Base-by-base conservation (phyloP, 2,113 vertebrate genomes). In the Microcebus jonahi region DNA sequence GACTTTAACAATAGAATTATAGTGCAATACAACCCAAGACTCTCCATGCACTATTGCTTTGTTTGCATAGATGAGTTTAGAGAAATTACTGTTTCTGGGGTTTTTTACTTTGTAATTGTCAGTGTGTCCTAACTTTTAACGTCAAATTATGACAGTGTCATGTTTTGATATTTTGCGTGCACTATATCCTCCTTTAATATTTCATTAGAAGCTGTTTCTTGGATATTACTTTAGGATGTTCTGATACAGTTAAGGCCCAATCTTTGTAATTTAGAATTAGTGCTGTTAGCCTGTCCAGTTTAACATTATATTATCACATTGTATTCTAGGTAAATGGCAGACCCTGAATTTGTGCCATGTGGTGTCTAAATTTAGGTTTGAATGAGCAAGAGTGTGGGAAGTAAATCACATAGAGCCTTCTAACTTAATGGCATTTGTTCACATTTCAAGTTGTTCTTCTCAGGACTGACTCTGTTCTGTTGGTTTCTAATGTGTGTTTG, bases 201-300 rank as follows among this genome's bases (percentile, higher is more conserved):
- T 83, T 85, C n/a, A 68, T 36, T 88, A 67, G 42, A 68, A 86
- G 6, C 11, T 36, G 65, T 70, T 81, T 93, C 80, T 96, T 70
- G 36, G 31, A 34, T 81, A 14, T 48, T 79, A 23, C 20, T 11
- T 57, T 36, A 80, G 63, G 71, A 85, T 36, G 65, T 14, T 67
- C 57, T 39, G 18, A 82, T 21, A 75, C 6, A 45, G 31, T 67
- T 42, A 48, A 93, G 31, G 5, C 42, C 61, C 29, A 7, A 3
- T n/a, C 31, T 83, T 83, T 59, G 9, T 68, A 73, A 63, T 70
- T n/a, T 68, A 55, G 14, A 65, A 45, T 83, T 29, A 50, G 2
- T 86, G 34, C 25, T n/a, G 7, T 75, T 61, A 25, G 21, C 57
- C 27, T 45, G 57, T 50, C 27, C 17, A 15, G 25, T 36, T 42